Evolutionary conservation across 2,888 invertebrate species (phyloP), one percentile per base, ranked within the genome.

Genomic region (Neria commutata): DNA sequence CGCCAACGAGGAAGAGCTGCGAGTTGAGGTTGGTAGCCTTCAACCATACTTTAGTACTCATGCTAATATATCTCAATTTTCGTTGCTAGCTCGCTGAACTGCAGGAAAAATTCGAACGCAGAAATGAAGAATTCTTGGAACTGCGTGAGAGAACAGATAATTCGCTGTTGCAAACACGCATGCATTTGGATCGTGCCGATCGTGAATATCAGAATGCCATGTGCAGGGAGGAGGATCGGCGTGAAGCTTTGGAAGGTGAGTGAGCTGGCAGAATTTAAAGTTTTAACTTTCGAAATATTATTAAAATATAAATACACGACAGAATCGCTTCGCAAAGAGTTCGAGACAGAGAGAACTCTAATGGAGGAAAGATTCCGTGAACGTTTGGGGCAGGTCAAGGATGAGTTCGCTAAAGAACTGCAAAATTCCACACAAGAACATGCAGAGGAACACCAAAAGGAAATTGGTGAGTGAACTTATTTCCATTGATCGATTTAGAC

Each of bases 301-400:
- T n/a, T n/a, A n/a, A n/a, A n/a, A n/a, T n/a, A n/a, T n/a, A n/a
- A n/a, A n/a, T 17, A 33, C 16, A 40, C 56, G 56, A 6, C 37
- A 71, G 73, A 70, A 61, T 66, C 69, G 29, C 70, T 82, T 17
- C 74, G 73, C 21, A 65, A 75, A 56, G 91, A 91, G 72, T 83
- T 91, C 52, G 83, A 91, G 48, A 83, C 87, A 67, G 85, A 90
- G 56, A 84, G 91, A 76, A 88, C 89, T 73, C 90, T 90, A 79
- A 86, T 91, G 56, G 91, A 91, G 72, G 88, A 89, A 79, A 85
- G 85, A 6, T 90, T 91, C 77, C 88, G 89, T 48, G 90, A 90
- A 62, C 87, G 89, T 19, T 67, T 82, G 49, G 72, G 72, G 48
- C 79, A 81, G 58, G 80, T 81, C 26, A 81, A 81, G 61, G 78